A percentile compares a stretch with the other conserved stretches of the same genome.
These are phyloP conservation scores for Drosophila quinaria DNA, from an alignment of 2,888 invertebrate species.

Conservation along the genomic window DNA sequence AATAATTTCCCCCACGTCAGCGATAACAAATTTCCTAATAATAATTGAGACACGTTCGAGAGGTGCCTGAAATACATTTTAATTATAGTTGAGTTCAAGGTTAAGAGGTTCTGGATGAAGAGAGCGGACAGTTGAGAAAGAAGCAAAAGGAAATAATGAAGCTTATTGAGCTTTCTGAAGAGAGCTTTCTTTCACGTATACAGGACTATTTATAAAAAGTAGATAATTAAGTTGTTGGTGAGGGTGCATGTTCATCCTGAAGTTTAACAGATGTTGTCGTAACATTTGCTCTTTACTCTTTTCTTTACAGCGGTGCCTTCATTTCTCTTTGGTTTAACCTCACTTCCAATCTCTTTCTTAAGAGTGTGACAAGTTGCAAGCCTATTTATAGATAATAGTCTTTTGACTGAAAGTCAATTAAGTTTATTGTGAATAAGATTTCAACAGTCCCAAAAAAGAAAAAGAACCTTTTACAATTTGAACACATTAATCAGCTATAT, in stretches of 20 bases:
- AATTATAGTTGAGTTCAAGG: slow-evolving; percentile 53
- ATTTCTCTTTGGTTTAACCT: slow-evolving; percentile 22
- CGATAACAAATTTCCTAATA: slow-evolving; percentile 18
- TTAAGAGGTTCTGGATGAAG: slow-evolving; percentile 2
- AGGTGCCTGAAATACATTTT: slow-evolving; percentile 26
- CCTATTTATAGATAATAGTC: slow-evolving; percentile 2
- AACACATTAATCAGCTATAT: neutral
- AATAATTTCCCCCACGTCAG: slow-evolving; percentile 6
- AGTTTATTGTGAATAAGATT: too few species aligned
- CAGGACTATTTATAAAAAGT: neutral
- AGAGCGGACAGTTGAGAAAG: neutral
- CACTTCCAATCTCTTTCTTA: slow-evolving; percentile 20
- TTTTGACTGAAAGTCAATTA: too few species aligned
- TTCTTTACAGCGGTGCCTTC: slow-evolving; percentile 17
- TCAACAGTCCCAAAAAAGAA: neutral
- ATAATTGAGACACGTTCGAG: slow-evolving; percentile 27
- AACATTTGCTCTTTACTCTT: neutral
- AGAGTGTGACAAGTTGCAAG: neutral
- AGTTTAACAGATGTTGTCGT: neutral
- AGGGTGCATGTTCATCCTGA: neutral
- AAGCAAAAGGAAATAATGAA: slow-evolving; percentile 14
- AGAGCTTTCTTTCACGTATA: neutral
- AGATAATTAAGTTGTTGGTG: neutral
- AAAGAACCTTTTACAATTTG: neutral
- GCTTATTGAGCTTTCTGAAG: slow-evolving; percentile 15